Evolutionary conservation across 1,140 invertebrate species (phyloP).

Genomic region (Triops longicaudatus): DNA sequence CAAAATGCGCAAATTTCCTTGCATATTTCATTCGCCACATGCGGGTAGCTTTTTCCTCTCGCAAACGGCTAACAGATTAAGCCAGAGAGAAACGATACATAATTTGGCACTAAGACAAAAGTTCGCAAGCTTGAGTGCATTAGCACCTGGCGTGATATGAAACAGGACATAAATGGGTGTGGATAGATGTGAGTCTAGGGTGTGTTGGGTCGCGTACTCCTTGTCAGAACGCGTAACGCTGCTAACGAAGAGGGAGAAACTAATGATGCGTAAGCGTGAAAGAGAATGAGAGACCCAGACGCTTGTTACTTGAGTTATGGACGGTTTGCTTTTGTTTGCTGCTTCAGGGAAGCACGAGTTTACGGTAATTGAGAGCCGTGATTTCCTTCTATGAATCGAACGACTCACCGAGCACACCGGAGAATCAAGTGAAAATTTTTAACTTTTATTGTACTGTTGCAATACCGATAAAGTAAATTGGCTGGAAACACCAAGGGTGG

Average conservation of each 20-base stretch:
- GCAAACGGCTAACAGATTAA: neutral
- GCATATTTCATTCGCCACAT: neutral
- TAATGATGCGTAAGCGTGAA: conserved; percentile 15
- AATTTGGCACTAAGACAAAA: neutral
- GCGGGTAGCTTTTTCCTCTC: neutral
- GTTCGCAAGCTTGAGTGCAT: neutral
- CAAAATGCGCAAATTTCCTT: neutral
- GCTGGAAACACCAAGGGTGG: neutral
- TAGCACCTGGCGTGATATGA: neutral
- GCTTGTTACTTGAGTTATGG: neutral
- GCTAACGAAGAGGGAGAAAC: neutral
- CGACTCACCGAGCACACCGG: neutral
- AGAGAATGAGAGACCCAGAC: neutral
- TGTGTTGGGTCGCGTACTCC: no score
- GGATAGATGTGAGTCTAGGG: neutral
- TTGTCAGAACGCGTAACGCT: no score
- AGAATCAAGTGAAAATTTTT: neutral
- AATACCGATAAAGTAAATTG: neutral
- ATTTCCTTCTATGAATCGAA: neutral
- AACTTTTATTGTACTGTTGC: neutral
- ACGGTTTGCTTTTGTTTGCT: no score
- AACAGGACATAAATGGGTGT: neutral
- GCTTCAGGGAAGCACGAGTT: neutral
- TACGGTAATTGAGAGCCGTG: neutral
- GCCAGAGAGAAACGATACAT: neutral